Percentiles rank a stretch among this genome's conserved stretches.
Evolutionary conservation across 2,113 vertebrate genomes (phyloP).

Genomic region (Tragelaphus imberbis): DNA sequence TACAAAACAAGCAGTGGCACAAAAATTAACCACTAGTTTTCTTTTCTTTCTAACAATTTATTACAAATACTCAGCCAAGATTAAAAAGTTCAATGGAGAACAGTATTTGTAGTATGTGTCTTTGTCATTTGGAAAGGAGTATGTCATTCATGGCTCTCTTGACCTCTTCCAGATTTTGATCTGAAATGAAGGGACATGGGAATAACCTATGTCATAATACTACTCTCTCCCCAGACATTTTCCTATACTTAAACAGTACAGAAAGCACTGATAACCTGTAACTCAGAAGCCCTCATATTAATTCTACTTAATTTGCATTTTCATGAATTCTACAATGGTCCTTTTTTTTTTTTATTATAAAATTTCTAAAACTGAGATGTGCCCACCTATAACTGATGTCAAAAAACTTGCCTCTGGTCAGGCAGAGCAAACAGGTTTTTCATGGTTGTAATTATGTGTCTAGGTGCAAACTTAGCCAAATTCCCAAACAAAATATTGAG

Average conservation of each 20-base stretch:
- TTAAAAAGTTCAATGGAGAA: background rate
- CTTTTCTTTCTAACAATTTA: background rate
- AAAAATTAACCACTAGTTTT: constrained; percentile 6
- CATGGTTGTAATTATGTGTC: background rate
- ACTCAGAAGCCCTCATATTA: background rate
- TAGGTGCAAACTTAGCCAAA: background rate
- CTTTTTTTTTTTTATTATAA: background rate
- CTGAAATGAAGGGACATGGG: background rate
- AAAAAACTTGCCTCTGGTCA: background rate
- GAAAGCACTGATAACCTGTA: background rate
- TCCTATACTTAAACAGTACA: background rate
- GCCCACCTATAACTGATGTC: background rate
- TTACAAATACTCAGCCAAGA: background rate
- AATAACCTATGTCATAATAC: background rate
- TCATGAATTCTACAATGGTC: background rate
- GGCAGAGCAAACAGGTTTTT: background rate
- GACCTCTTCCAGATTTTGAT: background rate
- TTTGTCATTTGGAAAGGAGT: background rate
- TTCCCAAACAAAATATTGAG: background rate
- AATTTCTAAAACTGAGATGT: background rate
- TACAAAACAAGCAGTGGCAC: background rate
- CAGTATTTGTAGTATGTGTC: background rate
- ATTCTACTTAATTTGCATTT: background rate
- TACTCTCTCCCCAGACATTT: background rate
- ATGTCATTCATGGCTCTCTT: background rate